Conservation (phyloP, 2,113 vertebrate species). For the Halichoerus grypus region DNA sequence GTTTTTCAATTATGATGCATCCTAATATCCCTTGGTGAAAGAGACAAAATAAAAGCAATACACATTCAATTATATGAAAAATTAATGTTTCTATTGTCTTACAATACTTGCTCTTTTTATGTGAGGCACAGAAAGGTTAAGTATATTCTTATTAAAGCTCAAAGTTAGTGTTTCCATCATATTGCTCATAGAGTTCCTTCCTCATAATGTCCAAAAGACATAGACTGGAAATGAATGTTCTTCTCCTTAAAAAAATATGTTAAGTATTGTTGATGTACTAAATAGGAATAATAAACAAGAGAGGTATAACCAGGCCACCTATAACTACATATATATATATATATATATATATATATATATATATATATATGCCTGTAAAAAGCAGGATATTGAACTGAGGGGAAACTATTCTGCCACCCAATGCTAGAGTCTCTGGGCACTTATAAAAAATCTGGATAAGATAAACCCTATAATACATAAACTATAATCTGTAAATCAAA, state of each 20-base stretch:
- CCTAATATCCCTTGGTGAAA: slow-evolving; percentile 13
- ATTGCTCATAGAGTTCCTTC: neutral
- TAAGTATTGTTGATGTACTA: neutral
- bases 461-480: neutral
- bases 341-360: neutral
- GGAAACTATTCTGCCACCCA: neutral
- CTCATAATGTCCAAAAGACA: neutral
- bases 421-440: neutral
- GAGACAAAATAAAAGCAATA: neutral
- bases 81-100: neutral
- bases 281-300: neutral
- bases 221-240: neutral
- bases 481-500: slow-evolving; percentile 16
- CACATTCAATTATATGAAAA: neutral
- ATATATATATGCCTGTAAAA: neutral
- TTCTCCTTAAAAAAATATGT: neutral
- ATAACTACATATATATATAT: neutral
- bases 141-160: neutral
- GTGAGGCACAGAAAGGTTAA: neutral
- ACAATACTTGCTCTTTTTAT: neutral
- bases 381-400: neutral
- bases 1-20: slow-evolving; percentile 1
- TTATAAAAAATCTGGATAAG: neutral
- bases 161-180: neutral
- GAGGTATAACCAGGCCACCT: neutral